phyloP scores from a whole-genome alignment of 23 tunicate genomes.

The Trididemnum clinides region DNA sequence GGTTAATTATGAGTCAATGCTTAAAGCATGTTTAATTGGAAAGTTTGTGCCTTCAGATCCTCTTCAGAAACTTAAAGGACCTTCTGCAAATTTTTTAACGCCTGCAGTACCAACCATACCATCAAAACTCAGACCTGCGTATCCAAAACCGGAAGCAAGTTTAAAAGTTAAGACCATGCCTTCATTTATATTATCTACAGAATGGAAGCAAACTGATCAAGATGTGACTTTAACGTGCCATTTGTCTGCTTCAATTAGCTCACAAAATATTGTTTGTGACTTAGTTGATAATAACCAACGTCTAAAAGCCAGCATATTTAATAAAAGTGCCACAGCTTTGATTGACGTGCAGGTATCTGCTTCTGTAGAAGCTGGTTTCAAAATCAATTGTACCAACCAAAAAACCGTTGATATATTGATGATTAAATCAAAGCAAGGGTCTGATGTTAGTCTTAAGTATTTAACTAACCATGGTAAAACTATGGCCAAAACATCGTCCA shows the following conservation, averaged over 20 bases:
- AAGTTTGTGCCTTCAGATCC: conserved; percentile 7
- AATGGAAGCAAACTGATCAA: conserved; percentile 31
- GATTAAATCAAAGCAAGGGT: not conserved
- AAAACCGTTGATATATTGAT: conserved; percentile 27
- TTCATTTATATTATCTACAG: not conserved
- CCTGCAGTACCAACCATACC: not conserved
- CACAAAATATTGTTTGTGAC: conserved; percentile 22
- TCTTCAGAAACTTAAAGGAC: not conserved
- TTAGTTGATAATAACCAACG: not conserved
- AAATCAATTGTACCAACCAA: not conserved
- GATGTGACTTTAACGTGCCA: not conserved
- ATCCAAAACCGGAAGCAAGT: too few relatives aligned
- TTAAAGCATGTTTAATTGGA: conserved; percentile 81
- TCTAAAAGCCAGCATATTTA: not conserved
- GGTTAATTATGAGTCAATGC: conserved; percentile 91
- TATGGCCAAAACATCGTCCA: not conserved
- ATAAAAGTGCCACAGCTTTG: not conserved
- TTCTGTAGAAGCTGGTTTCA: not conserved
- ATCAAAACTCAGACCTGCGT: not conserved
- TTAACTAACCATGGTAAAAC: conserved; percentile 7
- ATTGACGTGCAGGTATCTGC: not conserved
- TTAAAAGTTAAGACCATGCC: not conserved
- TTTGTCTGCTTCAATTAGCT: not conserved
- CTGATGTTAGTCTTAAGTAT: not conserved
- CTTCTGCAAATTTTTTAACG: not conserved